Base-by-base conservation (phyloP, 2,888 invertebrate species). In the Drosophila setosimentum region DNA sequence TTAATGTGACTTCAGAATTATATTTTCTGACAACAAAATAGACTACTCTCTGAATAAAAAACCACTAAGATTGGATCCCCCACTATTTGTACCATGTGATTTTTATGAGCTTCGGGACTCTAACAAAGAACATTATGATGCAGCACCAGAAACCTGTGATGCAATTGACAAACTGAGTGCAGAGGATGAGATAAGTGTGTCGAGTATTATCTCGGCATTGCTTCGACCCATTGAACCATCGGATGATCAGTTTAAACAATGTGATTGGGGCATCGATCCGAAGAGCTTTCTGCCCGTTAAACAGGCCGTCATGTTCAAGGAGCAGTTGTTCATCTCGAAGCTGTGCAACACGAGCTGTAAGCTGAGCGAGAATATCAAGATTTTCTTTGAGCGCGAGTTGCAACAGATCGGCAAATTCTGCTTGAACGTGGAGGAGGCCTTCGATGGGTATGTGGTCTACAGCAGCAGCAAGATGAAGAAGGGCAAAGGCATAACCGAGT, bases 171-270 rank as follows among this genome's bases (percentile, higher is more conserved):
- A 81, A 48, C 42, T 91, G 10, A 76, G 74, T 33, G 80, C 92
- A 8, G 81, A 91, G 71, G 91, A 91, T 73, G 92, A 91, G 75
- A 92, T 91, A 53, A 91, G 91, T 73, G 70, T 91, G 27, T 90
- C 91, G 21, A 92, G 92, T 63, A 91, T 91, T 21, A 82, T 92
- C 6, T 92, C 92, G 1, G 78, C 83, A 5, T 7, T 92, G 16
- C 55, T 92, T 24, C 65, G 83, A 24, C 74, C 76, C 5, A 80
- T 92, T 21, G 90, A 89, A 35, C 78, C 86, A 0, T 78, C 86
- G 1, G 83, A 87, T 18, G 82, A 76, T 1, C 73, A 83, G 50
- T 84, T 75, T 4, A 63, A 61, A 10, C 53, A 59, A 10, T 86
- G 91, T 42, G 66, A 87, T 50, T 92, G 91, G 90, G 68, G 69